phyloP scores from a whole-genome alignment of 2,888 invertebrate species.

The Deroplatys truncata region DNA sequence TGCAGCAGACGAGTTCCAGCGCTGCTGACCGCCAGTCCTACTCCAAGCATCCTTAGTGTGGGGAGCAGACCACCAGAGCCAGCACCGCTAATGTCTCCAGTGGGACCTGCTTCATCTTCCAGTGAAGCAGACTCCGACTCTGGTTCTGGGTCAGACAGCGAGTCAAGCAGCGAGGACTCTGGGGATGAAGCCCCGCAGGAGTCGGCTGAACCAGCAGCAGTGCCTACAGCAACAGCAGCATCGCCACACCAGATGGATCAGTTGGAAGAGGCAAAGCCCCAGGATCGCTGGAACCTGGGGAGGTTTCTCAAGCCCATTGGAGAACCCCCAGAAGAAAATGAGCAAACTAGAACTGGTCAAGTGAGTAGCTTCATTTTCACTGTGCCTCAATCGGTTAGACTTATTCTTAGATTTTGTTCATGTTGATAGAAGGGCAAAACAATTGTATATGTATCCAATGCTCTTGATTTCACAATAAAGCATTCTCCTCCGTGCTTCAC shows the following conservation, averaged over 20 bases:
- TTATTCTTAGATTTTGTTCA: too few species aligned
- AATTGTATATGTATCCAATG: too few species aligned
- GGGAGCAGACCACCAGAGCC: slow-evolving; percentile 14
- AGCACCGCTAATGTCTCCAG: slow-evolving; percentile 39
- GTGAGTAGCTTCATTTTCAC: background rate
- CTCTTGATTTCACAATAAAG: too few species aligned
- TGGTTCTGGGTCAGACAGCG: background rate
- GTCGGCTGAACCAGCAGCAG: slow-evolving; percentile 22
- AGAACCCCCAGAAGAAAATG: background rate
- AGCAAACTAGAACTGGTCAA: background rate
- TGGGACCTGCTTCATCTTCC: slow-evolving; percentile 41
- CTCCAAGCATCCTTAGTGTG: slow-evolving; percentile 2
- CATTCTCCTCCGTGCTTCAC: too few species aligned
- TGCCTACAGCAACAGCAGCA: background rate
- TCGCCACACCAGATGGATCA: slow-evolving; percentile 37
- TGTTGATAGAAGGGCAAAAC: too few species aligned
- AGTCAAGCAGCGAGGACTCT: slow-evolving; percentile 50
- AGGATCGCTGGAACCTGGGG: slow-evolving; percentile 42
- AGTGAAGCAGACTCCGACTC: slow-evolving; percentile 55
- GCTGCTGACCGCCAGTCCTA: slow-evolving; percentile 32
- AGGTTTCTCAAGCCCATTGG: slow-evolving; percentile 39
- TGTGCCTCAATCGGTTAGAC: too few species aligned
- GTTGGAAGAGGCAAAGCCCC: slow-evolving; percentile 47
- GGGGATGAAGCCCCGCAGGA: slow-evolving; percentile 43
- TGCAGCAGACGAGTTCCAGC: background rate